Conservation (phyloP, 2,888 invertebrate species). For the Phalangium opilio region DNA sequence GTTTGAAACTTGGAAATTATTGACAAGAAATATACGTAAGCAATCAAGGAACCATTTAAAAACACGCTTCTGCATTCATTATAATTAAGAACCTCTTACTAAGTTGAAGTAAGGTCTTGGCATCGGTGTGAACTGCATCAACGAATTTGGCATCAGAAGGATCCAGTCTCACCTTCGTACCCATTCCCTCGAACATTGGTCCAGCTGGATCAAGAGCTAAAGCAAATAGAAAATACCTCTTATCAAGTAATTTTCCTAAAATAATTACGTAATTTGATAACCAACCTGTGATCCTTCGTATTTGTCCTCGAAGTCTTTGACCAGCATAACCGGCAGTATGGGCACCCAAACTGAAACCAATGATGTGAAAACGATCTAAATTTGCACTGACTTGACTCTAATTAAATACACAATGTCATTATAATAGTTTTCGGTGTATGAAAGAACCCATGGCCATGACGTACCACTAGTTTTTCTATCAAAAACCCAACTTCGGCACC, state of each 20-base stretch:
- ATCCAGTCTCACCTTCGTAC: slow-evolving; percentile 60
- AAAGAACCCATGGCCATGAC: too few species aligned
- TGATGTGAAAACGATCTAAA: slow-evolving; percentile 45
- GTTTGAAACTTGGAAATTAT: too few species aligned
- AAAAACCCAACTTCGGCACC: slow-evolving; percentile 29
- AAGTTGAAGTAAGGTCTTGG: slow-evolving; percentile 1
- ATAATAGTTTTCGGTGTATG: too few species aligned
- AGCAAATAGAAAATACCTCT: neutral
- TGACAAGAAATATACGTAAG: too few species aligned
- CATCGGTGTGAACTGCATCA: slow-evolving; percentile 76
- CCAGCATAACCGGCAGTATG: slow-evolving; percentile 80
- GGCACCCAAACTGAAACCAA: slow-evolving; percentile 76
- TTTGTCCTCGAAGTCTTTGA: slow-evolving; percentile 32
- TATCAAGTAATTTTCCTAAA: too few species aligned
- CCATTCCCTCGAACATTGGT: slow-evolving; percentile 76
- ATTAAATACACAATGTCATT: too few species aligned
- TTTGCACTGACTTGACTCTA: too few species aligned
- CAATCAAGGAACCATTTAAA: too few species aligned
- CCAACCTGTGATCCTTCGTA: slow-evolving; percentile 30
- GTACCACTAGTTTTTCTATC: slow-evolving; percentile 21
- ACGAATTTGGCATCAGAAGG: slow-evolving; percentile 69
- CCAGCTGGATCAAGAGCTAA: slow-evolving; percentile 71
- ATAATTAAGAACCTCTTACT: too few species aligned
- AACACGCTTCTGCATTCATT: too few species aligned
- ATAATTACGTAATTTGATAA: too few species aligned